phyloP scores from a whole-genome alignment of 2,113 vertebrate genomes.

The Lagenorhynchus albirostris region DNA sequence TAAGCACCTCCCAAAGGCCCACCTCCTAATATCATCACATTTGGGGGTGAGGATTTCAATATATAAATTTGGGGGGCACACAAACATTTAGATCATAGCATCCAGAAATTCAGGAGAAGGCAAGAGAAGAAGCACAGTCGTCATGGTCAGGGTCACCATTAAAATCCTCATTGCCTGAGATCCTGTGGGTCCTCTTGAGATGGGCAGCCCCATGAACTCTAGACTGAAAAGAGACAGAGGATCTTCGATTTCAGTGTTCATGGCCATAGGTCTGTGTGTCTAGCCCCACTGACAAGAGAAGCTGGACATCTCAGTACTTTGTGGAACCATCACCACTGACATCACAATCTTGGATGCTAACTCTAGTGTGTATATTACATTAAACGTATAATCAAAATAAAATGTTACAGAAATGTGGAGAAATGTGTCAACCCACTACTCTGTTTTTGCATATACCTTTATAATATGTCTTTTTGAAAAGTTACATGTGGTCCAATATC shows the following conservation, averaged over 20 bases:
- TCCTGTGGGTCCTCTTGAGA: background rate
- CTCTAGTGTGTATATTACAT: background rate
- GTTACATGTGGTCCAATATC: background rate
- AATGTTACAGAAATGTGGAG: background rate
- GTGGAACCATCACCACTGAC: background rate
- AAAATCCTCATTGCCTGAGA: background rate
- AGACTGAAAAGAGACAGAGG: background rate
- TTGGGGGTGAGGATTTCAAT: background rate
- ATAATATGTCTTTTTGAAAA: background rate
- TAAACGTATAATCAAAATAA: background rate
- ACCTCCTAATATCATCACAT: background rate
- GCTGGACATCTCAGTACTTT: background rate
- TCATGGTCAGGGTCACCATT: background rate
- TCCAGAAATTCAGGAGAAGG: background rate
- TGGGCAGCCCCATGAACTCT: too few relatives aligned
- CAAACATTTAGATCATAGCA: background rate
- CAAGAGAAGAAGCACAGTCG: background rate
- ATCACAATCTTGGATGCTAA: background rate
- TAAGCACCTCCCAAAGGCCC: background rate
- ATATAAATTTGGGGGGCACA: background rate
- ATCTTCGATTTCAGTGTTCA: background rate
- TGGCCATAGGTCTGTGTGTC: too few relatives aligned
- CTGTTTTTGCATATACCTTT: background rate
- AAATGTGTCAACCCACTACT: background rate
- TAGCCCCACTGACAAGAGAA: background rate